A percentile compares a stretch with the other conserved stretches of the same genome.
These are phyloP conservation scores for Hozukius guyotensis DNA, from an alignment of 2,797 vertebrate species.

Conservation along the genomic window DNA sequence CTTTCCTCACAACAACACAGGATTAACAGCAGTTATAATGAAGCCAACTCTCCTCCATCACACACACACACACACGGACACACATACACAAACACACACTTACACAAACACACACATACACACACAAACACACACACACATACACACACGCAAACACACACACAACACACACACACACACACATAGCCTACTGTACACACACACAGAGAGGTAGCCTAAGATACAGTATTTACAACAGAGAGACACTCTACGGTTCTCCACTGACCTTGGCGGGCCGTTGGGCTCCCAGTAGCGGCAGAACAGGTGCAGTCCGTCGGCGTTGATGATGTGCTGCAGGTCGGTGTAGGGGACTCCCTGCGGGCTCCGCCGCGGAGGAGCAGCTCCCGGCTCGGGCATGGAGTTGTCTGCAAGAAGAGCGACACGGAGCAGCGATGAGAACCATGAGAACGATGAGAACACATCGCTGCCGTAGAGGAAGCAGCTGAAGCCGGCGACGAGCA, in stretches of 20 bases:
- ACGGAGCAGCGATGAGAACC: constrained; percentile 61
- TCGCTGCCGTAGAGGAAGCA: constrained; percentile 73
- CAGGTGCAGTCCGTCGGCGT: constrained; percentile 92
- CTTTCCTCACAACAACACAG: neutral
- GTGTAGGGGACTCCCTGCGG: constrained; percentile 88
- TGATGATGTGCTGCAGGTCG: constrained; percentile 90
- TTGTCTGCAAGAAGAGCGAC: constrained; percentile 73
- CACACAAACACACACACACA: fast-evolving
- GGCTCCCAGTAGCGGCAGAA: constrained; percentile 98
- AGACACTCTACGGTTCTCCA: constrained; percentile 15
- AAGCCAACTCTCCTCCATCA: neutral
- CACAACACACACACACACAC: neutral
- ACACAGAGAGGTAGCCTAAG: neutral
- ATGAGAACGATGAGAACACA: constrained; percentile 44
- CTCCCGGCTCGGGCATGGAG: constrained; percentile 91
- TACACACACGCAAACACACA: no score
- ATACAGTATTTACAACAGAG: neutral
- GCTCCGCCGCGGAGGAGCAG: constrained; percentile 82
- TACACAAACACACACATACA: fast-evolving
- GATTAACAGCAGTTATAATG: neutral
- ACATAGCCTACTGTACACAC: neutral
- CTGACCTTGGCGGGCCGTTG: constrained; percentile 87
- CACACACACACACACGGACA: neutral
- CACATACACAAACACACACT: fast-evolving
- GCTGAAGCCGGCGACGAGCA: constrained; percentile 71